Base-by-base conservation (phyloP, 1,140 invertebrate species). In the Saccostrea glomerata region DNA sequence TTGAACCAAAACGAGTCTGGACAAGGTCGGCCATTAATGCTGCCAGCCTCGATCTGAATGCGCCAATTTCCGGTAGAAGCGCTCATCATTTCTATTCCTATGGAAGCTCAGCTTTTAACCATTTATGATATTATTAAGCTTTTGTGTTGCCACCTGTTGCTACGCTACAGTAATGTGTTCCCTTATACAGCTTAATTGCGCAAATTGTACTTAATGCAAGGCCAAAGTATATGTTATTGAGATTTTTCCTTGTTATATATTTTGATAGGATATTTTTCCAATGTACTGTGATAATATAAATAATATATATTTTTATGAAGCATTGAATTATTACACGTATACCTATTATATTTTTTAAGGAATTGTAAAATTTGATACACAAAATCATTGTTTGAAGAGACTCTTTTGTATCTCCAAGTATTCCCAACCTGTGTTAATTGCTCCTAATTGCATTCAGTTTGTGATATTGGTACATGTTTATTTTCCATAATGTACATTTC, bases 21-120 rank as follows among this genome's bases (percentile, higher is more conserved):
- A 85, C 89, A 23, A 82, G 89, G 77, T 89, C 89, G 15, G 84
- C 89, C 5, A 85, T 89, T 40, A 85, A 84, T 15, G 89, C 89
- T 86, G 84, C 89, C n/a, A 85, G 66, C n/a, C 54, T 89, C 9
- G 89, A 89, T 85, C 40, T 89, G 25, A 85, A 58, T 17, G 66
- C 82, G 15, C 88, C 88, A 36, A 86, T 66, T 58, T 84, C 86
- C 1, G 82, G 86, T n/a, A 84, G 88, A 56, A 89, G 36, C 36
- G 70, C 82, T 20, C 86, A 87, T 58, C 86, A 87, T 54, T 87
- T 87, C n/a, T 87, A 87, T n/a, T 82, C 73, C 47, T 83, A 60
- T 17, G 56, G 77, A 87, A 83, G 17, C 23, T 63, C 55, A 66
- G 82, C 77, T 15, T 84, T 58, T 40, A 87, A 30, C 36, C 82